A percentile compares a stretch with the other conserved stretches of the same genome.
phyloP scores from a whole-genome alignment of 1,140 invertebrate genomes.

The Scaptomyza pallida region DNA sequence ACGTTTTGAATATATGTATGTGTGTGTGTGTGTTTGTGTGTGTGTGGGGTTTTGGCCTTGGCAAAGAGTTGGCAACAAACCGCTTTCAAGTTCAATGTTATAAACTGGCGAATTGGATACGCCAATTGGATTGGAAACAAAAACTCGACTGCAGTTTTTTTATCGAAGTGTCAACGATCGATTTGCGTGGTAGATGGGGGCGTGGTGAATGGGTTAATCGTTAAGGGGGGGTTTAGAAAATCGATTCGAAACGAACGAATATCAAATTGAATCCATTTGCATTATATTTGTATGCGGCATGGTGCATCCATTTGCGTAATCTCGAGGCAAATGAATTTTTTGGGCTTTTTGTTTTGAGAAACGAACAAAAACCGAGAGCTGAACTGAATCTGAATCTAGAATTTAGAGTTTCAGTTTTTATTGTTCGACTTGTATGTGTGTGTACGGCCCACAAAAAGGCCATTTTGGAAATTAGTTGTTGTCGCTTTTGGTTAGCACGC shows the following conservation, averaged over 20 bases:
- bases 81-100: slow-evolving; percentile 29
- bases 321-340: slow-evolving; percentile 9
- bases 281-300: slow-evolving; percentile 42
- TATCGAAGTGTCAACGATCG: background rate
- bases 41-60: slow-evolving; percentile 9
- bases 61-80: slow-evolving; percentile 8
- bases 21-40: slow-evolving; percentile 1
- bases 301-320: slow-evolving; percentile 3
- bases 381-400: background rate
- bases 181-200: background rate
- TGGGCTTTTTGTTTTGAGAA: background rate
- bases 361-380: background rate
- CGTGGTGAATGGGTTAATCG: background rate
- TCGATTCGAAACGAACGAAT: background rate
- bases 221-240: background rate
- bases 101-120: background rate
- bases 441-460: slow-evolving; percentile 13
- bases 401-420: slow-evolving; percentile 4
- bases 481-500: slow-evolving; percentile 47
- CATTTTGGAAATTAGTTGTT: slow-evolving; percentile 40
- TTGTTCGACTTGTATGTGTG: slow-evolving; percentile 1
- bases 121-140: background rate
- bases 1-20: too few relatives aligned
- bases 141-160: slow-evolving; percentile 15
- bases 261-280: slow-evolving; percentile 16